These are phyloP conservation scores for Silurus meridionalis DNA, from an alignment of 2,113 vertebrate species.

Conservation along the genomic window DNA sequence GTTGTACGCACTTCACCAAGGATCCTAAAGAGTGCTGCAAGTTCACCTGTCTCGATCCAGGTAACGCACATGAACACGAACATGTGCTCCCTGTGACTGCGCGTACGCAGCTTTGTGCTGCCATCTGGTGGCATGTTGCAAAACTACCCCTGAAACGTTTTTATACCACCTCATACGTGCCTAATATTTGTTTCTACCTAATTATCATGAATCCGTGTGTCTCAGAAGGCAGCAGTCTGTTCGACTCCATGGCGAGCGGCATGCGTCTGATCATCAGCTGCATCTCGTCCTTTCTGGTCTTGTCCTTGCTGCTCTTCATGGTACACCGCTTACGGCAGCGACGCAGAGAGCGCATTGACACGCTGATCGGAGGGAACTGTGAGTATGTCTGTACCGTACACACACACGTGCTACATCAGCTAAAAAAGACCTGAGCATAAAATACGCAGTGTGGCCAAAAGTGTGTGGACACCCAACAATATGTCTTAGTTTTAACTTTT, in stretches of 20 bases:
- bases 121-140: no score
- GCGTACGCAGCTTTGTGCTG: no score
- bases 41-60: slow-evolving; percentile 93
- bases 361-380: slow-evolving; percentile 94
- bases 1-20: slow-evolving; percentile 92
- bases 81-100: no score
- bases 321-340: slow-evolving; percentile 93
- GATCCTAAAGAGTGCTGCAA: slow-evolving; percentile 99
- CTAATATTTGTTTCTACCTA: not conserved
- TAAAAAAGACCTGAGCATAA: not conserved
- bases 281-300: slow-evolving; percentile 97
- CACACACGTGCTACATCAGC: not conserved
- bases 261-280: slow-evolving; percentile 98
- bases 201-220: slow-evolving; percentile 6
- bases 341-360: slow-evolving; percentile 92
- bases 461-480: not conserved
- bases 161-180: no score
- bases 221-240: slow-evolving; percentile 90
- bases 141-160: no score
- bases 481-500: no score
- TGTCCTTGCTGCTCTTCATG: slow-evolving; percentile 98
- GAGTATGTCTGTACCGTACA: slow-evolving; percentile 58
- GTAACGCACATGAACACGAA: slow-evolving; percentile 61
- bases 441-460: not conserved
- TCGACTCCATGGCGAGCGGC: slow-evolving; percentile 97